phyloP scores from a whole-genome alignment of 2,113 vertebrate species.

The Neodon shergylaensis region DNA sequence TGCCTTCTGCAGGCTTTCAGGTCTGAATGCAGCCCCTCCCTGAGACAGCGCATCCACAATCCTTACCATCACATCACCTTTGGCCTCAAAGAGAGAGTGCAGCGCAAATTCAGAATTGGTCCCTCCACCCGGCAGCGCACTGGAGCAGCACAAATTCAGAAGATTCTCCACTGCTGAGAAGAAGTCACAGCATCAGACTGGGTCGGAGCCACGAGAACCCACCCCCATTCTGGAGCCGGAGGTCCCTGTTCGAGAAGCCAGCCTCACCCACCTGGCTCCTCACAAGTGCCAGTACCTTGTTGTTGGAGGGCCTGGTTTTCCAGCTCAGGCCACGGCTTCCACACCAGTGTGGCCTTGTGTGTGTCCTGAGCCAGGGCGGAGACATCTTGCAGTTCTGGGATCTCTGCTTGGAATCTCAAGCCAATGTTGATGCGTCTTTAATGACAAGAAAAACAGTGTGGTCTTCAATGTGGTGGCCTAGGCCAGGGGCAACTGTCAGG shows the following conservation, averaged over 20 bases:
- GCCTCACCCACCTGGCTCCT: not conserved
- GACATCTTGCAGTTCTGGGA: constrained; percentile 88
- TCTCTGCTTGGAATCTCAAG: constrained; percentile 91
- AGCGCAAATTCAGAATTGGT: constrained; percentile 93
- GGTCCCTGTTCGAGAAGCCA: not conserved
- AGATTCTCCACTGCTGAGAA: constrained; percentile 90
- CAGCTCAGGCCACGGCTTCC: constrained; percentile 90
- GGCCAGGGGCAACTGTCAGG: constrained; percentile 29
- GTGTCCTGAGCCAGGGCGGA: constrained; percentile 84
- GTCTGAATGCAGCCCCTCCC: not conserved
- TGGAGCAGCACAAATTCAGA: constrained; percentile 93
- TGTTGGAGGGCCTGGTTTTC: constrained; percentile 88
- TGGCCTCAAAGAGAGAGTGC: constrained; percentile 92
- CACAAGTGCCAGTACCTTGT: constrained; percentile 85
- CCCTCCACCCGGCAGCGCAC: constrained; percentile 92
- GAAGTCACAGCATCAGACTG: constrained; percentile 34
- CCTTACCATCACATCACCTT: constrained; percentile 92
- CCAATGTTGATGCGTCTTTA: constrained; percentile 92
- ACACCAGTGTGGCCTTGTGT: constrained; percentile 90
- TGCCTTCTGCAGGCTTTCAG: not conserved
- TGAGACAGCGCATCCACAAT: not conserved
- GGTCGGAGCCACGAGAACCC: not conserved
- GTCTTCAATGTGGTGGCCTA: constrained; percentile 16
- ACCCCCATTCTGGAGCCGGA: not conserved
- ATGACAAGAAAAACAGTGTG: constrained; percentile 57